Base-by-base conservation (phyloP, 2,113 vertebrate species). In the Dinomys branickii region DNA sequence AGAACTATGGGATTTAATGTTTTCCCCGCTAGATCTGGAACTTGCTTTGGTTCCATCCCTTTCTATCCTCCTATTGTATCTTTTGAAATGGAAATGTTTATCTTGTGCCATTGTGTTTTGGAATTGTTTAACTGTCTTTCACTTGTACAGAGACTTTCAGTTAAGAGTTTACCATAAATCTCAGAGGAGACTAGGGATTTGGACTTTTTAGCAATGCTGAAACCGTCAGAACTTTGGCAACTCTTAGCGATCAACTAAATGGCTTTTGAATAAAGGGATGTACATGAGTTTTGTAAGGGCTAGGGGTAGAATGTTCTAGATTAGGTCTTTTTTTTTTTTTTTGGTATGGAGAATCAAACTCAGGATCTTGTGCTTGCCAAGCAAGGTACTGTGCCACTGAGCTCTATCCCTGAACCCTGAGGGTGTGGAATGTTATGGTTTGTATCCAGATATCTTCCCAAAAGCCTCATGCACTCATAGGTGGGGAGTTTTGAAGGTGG, bases 371-470 rank as follows among this genome's bases (percentile, higher is more conserved):
- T 50, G 47, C 47, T 50, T 50, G 47, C 47, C 47, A 50, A 50
- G 47, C 47, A 50, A 50, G 47, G 47, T 9, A 50, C 47, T 50
- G 47, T 50, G 47, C 47, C 47, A 50, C 47, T 50, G 47, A 50
- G 9, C 47, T 50, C 5, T 50, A 50, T 50, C 47, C 47, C 47
- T 50, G 47, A 50, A 50, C 47, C 47, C 47, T 50, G 47, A 9
- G 47, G 24, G 22, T 1, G 24, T 61, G 22, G 59, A 26, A 26
- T 61, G 59, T 26, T 61, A 9, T 3, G 3, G 59, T 24, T 61
- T 17, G 7, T n/a, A 7, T 69, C 65, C 19, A 69, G 33, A 69
- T 69, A 35, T n/a, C 33, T 33, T 3, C 0, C 2, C 0, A 20
- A 19, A 20, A 16, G 67, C 67, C 67, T 38, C 67, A 38, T 38